phyloP scores from a whole-genome alignment of 2,888 invertebrate genomes.

The Lochmaea crataegi region DNA sequence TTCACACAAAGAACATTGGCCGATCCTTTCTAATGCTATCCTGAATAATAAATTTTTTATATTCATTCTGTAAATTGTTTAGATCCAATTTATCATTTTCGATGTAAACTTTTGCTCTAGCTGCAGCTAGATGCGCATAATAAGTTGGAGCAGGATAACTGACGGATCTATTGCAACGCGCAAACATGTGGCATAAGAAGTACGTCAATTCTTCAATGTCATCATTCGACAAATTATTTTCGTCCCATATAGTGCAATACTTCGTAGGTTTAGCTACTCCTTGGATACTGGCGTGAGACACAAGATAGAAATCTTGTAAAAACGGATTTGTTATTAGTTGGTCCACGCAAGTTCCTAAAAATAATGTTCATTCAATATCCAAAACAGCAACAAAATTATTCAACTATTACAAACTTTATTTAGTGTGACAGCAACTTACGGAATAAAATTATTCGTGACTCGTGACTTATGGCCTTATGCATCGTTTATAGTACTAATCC shows the following conservation, averaged over 20 bases:
- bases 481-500: no score
- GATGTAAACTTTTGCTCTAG: slow-evolving; percentile 71
- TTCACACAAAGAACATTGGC: slow-evolving; percentile 80
- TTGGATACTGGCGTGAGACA: slow-evolving; percentile 76
- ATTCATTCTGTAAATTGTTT: slow-evolving; percentile 66
- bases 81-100: slow-evolving; percentile 64
- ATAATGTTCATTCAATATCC: not conserved
- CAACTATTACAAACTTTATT: no score
- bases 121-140: slow-evolving; percentile 88
- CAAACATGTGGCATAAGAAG: slow-evolving; percentile 87
- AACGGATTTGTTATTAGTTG: slow-evolving; percentile 85
- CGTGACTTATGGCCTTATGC: no score
- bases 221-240: slow-evolving; percentile 76
- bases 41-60: slow-evolving; percentile 67
- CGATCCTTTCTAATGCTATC: slow-evolving; percentile 68
- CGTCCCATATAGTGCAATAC: slow-evolving; percentile 87
- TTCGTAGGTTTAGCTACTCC: slow-evolving; percentile 89
- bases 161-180: slow-evolving; percentile 84
- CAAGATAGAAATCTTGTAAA: slow-evolving; percentile 89
- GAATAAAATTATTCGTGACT: not conserved
- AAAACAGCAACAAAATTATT: no score
- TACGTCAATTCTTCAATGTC: slow-evolving; percentile 83
- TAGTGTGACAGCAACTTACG: no score
- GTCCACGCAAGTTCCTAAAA: slow-evolving; percentile 72
- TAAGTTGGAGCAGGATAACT: slow-evolving; percentile 91